These are phyloP conservation scores for Lethenteron camtschaticum DNA, from an alignment of 2,113 vertebrate genomes.

Conservation along the genomic window DNA sequence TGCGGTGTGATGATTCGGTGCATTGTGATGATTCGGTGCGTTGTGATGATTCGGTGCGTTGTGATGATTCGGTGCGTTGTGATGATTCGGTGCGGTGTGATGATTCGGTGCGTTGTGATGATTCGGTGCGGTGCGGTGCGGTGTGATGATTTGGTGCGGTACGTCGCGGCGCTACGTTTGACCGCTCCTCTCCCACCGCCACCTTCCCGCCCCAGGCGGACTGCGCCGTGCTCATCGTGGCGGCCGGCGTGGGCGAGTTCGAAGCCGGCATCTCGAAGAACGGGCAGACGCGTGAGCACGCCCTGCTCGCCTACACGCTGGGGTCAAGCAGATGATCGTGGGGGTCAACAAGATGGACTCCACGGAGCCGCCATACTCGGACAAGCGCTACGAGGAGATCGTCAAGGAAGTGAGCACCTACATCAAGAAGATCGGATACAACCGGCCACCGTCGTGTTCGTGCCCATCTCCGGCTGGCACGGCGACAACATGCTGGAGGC, in stretches of 20 bases:
- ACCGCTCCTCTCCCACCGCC: too few species aligned
- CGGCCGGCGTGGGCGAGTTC: conserved; percentile 21
- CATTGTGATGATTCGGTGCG: too few species aligned
- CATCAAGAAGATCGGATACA: conserved; percentile 58
- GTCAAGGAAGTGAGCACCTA: conserved; percentile 55
- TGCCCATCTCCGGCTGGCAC: conserved; percentile 57
- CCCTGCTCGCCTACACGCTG: conserved; percentile 21
- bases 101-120: too few species aligned
- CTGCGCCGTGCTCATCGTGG: conserved; percentile 21
- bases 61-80: too few species aligned
- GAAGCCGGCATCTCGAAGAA: conserved; percentile 23
- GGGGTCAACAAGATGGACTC: conserved; percentile 45
- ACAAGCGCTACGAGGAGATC: conserved; percentile 31
- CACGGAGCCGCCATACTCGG: conserved; percentile 36
- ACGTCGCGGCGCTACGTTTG: too few species aligned
- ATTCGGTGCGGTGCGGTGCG: too few species aligned
- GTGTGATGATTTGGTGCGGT: too few species aligned
- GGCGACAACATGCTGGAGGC: conserved; percentile 65
- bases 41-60: too few species aligned
- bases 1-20: too few species aligned
- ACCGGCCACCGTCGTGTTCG: conserved; percentile 41
- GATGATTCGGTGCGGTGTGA: too few species aligned
- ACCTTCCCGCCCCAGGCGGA: conserved; percentile 14
- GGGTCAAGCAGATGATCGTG: conserved; percentile 32
- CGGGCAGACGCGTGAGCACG: conserved; percentile 22